Conservation (phyloP, 2,113 vertebrate species). For the Semnornis frantzii region DNA sequence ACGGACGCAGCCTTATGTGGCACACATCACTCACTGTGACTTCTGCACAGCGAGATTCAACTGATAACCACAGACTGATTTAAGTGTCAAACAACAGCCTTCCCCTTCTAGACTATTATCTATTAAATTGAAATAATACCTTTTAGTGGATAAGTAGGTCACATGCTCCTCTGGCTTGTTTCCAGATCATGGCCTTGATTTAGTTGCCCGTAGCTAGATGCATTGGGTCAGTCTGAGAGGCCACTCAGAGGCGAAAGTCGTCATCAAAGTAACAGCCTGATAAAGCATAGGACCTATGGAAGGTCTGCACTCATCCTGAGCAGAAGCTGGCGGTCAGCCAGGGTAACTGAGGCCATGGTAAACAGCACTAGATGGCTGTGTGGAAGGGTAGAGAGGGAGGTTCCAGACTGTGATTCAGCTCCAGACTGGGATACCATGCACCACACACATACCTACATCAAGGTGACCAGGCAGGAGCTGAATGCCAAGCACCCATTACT, state of each 20-base stretch:
- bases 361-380: background rate
- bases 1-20: background rate
- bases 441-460: fast-evolving
- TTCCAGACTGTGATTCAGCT: background rate
- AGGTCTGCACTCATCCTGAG: background rate
- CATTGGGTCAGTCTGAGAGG: background rate
- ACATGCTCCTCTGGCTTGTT: background rate
- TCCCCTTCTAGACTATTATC: background rate
- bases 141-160: background rate
- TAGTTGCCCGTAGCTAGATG: background rate
- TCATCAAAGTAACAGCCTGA: background rate
- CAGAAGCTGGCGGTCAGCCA: background rate
- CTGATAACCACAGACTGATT: background rate
- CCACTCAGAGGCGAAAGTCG: background rate
- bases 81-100: background rate
- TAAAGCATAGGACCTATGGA: background rate
- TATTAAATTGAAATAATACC: background rate
- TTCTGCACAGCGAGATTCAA: background rate
- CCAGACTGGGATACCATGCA: background rate
- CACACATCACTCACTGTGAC: background rate
- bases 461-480: fast-evolving
- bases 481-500: background rate
- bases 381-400: background rate
- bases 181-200: background rate
- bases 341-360: background rate